Conservation (phyloP, 2,888 invertebrate species). For the Tridacna gigas region DNA sequence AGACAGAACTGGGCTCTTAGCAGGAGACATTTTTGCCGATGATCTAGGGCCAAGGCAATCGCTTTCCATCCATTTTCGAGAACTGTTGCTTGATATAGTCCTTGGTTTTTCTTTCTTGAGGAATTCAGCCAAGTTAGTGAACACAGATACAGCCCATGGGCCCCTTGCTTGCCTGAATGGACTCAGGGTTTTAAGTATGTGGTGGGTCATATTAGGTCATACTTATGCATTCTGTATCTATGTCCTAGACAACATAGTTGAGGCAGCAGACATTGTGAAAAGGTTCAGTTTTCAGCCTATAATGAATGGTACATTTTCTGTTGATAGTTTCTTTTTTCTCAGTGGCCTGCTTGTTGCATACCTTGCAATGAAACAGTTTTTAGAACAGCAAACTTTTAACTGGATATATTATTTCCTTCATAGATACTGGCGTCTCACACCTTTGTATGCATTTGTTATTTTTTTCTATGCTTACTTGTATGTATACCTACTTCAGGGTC, state of each 20-base stretch:
- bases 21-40: conserved; percentile 44
- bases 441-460: conserved; percentile 65
- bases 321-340: conserved; percentile 81
- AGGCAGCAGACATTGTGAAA: conserved; percentile 36
- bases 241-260: conserved; percentile 60
- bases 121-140: conserved; percentile 58
- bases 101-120: conserved; percentile 55
- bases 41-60: conserved; percentile 14
- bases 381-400: conserved; percentile 41
- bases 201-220: conserved; percentile 65
- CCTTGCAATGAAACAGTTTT: conserved; percentile 56
- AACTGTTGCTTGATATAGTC: conserved; percentile 34
- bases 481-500: conserved; percentile 47
- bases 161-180: conserved; percentile 64
- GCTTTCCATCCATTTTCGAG: not conserved
- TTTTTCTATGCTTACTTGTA: conserved; percentile 57
- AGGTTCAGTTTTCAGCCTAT: conserved; percentile 76
- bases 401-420: conserved; percentile 61
- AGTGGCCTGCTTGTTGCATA: conserved; percentile 66
- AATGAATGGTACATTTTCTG: conserved; percentile 78
- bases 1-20: conserved; percentile 52
- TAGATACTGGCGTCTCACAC: conserved; percentile 66
- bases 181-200: conserved; percentile 63
- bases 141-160: conserved; percentile 56
- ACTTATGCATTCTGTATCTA: conserved; percentile 49